Percentiles rank a stretch among this genome's conserved stretches.
phyloP scores from a whole-genome alignment of 2,888 invertebrate species.

The Drosophila gaucha region DNA sequence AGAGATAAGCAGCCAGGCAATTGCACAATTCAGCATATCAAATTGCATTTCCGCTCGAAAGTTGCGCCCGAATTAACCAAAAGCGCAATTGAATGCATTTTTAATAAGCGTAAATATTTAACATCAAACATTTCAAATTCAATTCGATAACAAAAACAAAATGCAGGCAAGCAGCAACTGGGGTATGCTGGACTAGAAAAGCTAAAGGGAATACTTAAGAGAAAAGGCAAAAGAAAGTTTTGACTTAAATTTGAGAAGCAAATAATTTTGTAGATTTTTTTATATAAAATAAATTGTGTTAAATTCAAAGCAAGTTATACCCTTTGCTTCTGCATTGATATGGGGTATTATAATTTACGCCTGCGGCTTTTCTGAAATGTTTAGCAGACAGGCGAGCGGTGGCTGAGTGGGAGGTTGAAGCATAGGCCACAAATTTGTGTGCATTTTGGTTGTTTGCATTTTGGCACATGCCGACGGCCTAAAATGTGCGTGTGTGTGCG shows the following conservation, averaged over 20 bases:
- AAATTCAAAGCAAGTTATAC: not conserved
- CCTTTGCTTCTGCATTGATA: not conserved
- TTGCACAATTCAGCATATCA: constrained; percentile 49
- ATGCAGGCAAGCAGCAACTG: not conserved
- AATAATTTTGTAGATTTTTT: too few species aligned
- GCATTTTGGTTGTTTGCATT: constrained; percentile 55
- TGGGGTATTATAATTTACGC: constrained; percentile 10
- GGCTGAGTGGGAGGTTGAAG: not conserved
- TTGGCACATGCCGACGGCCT: constrained; percentile 39
- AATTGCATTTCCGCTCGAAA: constrained; percentile 51
- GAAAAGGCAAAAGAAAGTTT: too few species aligned
- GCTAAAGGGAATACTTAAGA: too few species aligned
- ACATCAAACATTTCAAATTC: constrained; percentile 50
- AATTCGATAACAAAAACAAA: constrained; percentile 33
- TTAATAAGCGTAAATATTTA: constrained; percentile 62
- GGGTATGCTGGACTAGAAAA: not conserved
- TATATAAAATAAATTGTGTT: too few species aligned
- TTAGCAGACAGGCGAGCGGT: not conserved
- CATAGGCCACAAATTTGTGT: constrained; percentile 51
- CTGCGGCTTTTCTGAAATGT: constrained; percentile 8
- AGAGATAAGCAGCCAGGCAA: constrained; percentile 7
- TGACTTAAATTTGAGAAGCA: too few species aligned
- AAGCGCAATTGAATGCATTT: constrained; percentile 36
- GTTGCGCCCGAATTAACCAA: constrained; percentile 32
- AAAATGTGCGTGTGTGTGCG: constrained; percentile 15